phyloP scores from a whole-genome alignment of 1,140 invertebrate species.

The Dryas iulia region DNA sequence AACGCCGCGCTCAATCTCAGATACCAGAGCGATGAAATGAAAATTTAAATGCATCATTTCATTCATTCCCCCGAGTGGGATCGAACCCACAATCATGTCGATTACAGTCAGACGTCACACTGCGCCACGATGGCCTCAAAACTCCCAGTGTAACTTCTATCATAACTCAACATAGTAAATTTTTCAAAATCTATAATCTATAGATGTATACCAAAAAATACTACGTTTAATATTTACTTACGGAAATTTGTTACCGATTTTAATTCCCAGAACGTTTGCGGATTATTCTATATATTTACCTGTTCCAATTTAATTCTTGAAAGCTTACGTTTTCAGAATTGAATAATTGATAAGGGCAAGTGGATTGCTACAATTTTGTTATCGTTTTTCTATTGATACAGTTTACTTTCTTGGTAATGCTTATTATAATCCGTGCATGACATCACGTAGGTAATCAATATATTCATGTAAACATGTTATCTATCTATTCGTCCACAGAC shows the following conservation, averaged over 20 bases:
- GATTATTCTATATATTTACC: not conserved
- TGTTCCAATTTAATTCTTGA: not conserved
- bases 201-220: no score
- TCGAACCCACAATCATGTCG: no score
- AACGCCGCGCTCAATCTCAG: no score
- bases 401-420: conserved; percentile 20
- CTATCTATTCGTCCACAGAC: conserved; percentile 22
- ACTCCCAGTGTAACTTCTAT: no score
- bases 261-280: not conserved
- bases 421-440: conserved; percentile 12
- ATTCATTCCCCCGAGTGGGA: no score
- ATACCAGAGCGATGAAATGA: no score
- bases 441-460: conserved; percentile 19
- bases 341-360: conserved; percentile 10
- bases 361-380: conserved; percentile 3
- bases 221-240: not conserved
- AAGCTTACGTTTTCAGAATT: conserved; percentile 12
- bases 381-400: conserved; percentile 21
- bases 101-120: no score
- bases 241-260: not conserved
- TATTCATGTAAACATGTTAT: not conserved
- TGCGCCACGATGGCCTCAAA: no score
- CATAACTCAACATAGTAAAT: no score
- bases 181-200: no score
- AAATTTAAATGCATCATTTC: no score